Evolutionary conservation across 2,113 vertebrate genomes (phyloP).

Genomic region (Odontesthes bonariensis): DNA sequence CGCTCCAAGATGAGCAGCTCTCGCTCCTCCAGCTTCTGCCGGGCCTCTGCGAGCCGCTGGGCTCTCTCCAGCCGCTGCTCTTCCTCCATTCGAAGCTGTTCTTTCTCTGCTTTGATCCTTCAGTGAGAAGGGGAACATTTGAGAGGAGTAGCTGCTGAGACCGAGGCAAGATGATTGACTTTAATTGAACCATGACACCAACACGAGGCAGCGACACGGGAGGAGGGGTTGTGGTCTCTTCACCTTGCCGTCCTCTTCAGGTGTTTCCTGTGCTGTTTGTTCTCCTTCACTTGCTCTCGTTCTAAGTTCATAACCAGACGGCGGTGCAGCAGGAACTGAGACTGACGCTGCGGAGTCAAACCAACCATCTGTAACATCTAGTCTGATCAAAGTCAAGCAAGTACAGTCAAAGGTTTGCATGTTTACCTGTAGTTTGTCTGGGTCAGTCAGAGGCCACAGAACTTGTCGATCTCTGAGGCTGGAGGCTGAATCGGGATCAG

Average conservation of each 20-base stretch:
- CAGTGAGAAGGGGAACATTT: neutral
- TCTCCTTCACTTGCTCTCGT: constrained; percentile 88
- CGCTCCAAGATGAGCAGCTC: constrained; percentile 77
- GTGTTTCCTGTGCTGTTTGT: constrained; percentile 82
- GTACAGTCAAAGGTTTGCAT: neutral
- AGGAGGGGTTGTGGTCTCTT: neutral
- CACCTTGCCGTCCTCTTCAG: constrained; percentile 81
- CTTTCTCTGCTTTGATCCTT: constrained; percentile 90
- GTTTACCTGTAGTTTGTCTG: constrained; percentile 84
- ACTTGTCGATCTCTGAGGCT: constrained; percentile 36
- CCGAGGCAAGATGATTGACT: neutral
- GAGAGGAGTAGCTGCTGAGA: neutral
- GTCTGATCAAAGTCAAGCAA: fast-evolving
- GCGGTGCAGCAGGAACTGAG: constrained; percentile 85
- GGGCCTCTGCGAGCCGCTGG: constrained; percentile 40
- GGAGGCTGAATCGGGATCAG: constrained; percentile 3
- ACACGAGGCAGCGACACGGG: constrained; percentile 7
- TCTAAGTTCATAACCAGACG: constrained; percentile 89
- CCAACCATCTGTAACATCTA: neutral
- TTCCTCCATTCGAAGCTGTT: constrained; percentile 81
- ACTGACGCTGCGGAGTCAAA: constrained; percentile 82
- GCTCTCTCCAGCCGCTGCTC: constrained; percentile 76
- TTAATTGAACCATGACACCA: neutral
- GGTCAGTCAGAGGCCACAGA: constrained; percentile 82
- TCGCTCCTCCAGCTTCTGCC: constrained; percentile 59